A percentile compares a stretch with the other conserved stretches of the same genome.
Evolutionary conservation across 2,888 invertebrate genomes (phyloP).

Genomic region (Tridacna gigas): DNA sequence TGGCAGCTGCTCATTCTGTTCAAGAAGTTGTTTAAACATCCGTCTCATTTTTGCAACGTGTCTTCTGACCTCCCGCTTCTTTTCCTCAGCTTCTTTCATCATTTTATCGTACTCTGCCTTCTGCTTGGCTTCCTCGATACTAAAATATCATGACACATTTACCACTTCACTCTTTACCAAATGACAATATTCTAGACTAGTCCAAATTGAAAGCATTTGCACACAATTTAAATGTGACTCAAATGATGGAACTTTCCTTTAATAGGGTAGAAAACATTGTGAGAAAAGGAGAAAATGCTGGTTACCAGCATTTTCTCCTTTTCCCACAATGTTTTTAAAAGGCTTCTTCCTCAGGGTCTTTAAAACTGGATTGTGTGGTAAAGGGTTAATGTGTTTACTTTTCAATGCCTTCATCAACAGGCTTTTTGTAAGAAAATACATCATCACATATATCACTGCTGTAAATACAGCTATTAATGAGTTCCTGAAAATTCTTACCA

Average conservation of each 20-base stretch:
- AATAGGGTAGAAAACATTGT: neutral
- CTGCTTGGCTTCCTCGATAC: constrained; percentile 85
- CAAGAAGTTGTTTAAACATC: constrained; percentile 82
- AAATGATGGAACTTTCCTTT: too few relatives aligned
- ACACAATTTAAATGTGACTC: too few relatives aligned
- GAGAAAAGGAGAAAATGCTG: neutral
- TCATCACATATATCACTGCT: too few relatives aligned
- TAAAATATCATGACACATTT: constrained; percentile 59
- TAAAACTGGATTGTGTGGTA: too few relatives aligned
- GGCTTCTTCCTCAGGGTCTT: too few relatives aligned
- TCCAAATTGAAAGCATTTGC: too few relatives aligned
- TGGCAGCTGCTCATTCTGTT: constrained; percentile 82
- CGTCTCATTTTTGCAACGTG: constrained; percentile 81
- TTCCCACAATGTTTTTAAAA: neutral
- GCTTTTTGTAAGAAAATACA: too few relatives aligned
- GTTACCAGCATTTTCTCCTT: neutral
- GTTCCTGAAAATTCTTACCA: too few relatives aligned
- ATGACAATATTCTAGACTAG: too few relatives aligned
- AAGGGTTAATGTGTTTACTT: too few relatives aligned
- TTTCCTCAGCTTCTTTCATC: constrained; percentile 84
- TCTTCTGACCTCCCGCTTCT: constrained; percentile 82
- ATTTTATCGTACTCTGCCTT: constrained; percentile 84
- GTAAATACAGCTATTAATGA: too few relatives aligned
- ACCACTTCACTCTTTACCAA: neutral
- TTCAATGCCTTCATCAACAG: too few relatives aligned